Base-by-base conservation (phyloP, 2,888 invertebrate species). In the Julus scandinavius region DNA sequence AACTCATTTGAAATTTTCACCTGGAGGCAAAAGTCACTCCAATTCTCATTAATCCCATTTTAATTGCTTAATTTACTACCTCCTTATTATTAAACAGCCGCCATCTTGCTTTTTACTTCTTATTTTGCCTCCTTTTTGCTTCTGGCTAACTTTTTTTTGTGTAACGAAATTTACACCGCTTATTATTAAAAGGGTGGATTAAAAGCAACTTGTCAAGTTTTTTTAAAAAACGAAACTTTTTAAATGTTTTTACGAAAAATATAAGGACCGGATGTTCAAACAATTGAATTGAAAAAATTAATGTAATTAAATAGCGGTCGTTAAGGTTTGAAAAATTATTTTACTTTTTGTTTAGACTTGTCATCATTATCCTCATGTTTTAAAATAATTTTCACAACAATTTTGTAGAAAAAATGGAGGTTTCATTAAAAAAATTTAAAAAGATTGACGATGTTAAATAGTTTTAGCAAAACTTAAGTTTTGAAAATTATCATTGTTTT, bases 101-200 rank as follows among this genome's bases (percentile, higher is more conserved):
- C 58, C 58, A 58, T 58, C 15, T 58, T 58, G 58, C 49, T 49
- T 49, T 49, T 49, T 29, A 29, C 29, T 29, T 29, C 0, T 29
- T 29, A 29, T 49, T 49, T 49, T 13, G 15, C 58, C 58, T 11
- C 58, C 58, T 58, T 58, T 58, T 58, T 58, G 15, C 58, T 58
- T 17, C 15, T 11, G 58, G 58, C 58, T 5, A 58, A 11, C 58
- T 58, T 58, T 58, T 58, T 15, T 15, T 58, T 58, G 58, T 58
- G 58, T 17, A 15, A 17, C 58, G 58, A 58, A 58, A 58, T 58
- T 58, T 58, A 58, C 58, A 58, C 58, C 15, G 58, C 58, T 58
- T 17, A 17, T 58, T 58, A 58, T 58, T 58, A 58, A 58, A 58
- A 58, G 58, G 58, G 58, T 58, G 58, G 58, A 58, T 58, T 58